phyloP scores from a whole-genome alignment of 2,888 invertebrate species.

The Palloptera scutellata region DNA sequence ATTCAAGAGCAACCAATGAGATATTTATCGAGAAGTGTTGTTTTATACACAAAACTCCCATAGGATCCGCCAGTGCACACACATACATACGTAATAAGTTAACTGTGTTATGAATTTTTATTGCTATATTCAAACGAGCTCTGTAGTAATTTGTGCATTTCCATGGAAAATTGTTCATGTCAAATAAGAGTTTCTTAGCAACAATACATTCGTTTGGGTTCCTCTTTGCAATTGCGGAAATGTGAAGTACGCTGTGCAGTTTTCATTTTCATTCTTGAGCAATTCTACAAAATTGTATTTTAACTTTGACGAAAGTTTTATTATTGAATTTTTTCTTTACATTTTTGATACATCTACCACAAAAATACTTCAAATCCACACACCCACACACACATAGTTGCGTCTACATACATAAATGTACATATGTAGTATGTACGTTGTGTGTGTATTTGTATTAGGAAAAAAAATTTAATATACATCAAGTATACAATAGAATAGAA shows the following conservation, averaged over 20 bases:
- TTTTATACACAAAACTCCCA: no score
- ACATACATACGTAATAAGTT: neutral
- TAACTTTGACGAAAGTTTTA: constrained; percentile 28
- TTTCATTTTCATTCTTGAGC: constrained; percentile 20
- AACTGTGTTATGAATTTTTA: neutral
- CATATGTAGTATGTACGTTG: neutral
- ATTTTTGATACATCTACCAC: constrained; percentile 25
- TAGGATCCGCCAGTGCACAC: neutral
- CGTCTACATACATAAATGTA: constrained; percentile 14
- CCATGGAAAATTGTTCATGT: constrained; percentile 21
- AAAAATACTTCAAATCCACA: constrained; percentile 24
- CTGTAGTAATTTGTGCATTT: constrained; percentile 3
- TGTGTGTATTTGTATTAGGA: constrained; percentile 1
- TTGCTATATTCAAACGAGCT: neutral
- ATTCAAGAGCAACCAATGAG: neutral
- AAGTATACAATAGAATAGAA: constrained; percentile 5
- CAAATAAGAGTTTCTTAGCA: constrained; percentile 50
- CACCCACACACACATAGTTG: constrained; percentile 19
- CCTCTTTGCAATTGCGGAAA: constrained; percentile 4
- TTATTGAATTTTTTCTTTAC: constrained; percentile 30
- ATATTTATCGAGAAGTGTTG: neutral
- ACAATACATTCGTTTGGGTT: constrained; percentile 42
- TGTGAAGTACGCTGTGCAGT: neutral
- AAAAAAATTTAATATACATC: constrained; percentile 2
- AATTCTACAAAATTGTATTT: constrained; percentile 20